phyloP scores from a whole-genome alignment of 2,888 invertebrate genomes.

The Eilema sororculum region DNA sequence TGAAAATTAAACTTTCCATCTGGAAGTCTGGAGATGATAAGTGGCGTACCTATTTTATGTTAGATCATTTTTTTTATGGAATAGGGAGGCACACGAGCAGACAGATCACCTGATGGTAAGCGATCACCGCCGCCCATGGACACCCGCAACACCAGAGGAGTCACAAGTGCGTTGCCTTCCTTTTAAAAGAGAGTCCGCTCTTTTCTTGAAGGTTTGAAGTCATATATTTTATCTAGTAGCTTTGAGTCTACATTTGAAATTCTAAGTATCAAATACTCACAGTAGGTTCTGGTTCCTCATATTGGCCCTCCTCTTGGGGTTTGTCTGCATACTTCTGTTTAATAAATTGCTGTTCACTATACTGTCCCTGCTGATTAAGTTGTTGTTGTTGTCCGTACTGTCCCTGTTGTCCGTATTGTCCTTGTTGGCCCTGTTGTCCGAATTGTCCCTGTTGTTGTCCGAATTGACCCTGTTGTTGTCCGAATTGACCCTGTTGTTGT shows the following conservation, averaged over 20 bases:
- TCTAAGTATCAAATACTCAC: conserved; percentile 61
- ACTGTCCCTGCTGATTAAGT: conserved; percentile 24
- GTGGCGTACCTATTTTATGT: too few species aligned
- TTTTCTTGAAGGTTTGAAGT: too few species aligned
- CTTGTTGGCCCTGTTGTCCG: conserved; percentile 30
- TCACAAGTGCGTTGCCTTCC: too few species aligned
- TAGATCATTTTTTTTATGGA: too few species aligned
- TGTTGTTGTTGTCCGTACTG: conserved; percentile 15
- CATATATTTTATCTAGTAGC: too few species aligned
- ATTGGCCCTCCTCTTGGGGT: conserved; percentile 38
- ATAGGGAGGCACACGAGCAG: too few species aligned
- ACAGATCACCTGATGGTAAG: too few species aligned
- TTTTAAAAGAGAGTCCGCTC: too few species aligned
- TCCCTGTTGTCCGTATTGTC: conserved; percentile 30
- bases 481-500: conserved; percentile 18
- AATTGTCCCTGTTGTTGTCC: conserved; percentile 26
- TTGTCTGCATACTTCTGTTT: conserved; percentile 30
- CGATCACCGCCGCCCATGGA: too few species aligned
- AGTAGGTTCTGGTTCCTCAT: conserved; percentile 75
- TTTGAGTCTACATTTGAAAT: not conserved
- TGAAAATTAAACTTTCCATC: too few species aligned
- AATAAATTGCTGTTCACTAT: conserved; percentile 33
- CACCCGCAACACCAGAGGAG: too few species aligned
- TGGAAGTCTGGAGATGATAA: too few species aligned
- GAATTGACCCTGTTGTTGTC: conserved; percentile 17